phyloP scores from a whole-genome alignment of 2,888 invertebrate genomes.

The Scaptomyza parva region DNA sequence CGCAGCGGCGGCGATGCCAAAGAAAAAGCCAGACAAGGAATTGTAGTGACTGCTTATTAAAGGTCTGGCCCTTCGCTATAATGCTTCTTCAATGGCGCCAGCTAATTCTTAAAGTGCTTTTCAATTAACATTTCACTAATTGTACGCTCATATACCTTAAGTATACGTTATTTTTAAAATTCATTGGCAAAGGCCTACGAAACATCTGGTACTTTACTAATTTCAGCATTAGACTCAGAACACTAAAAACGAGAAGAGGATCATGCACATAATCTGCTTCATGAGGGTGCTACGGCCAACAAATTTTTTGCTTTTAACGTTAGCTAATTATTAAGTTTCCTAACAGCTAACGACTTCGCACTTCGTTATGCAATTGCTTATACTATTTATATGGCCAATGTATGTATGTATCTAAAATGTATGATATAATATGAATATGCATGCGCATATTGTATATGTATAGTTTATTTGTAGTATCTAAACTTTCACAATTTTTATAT shows the following conservation, averaged over 20 bases:
- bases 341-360: constrained; percentile 25
- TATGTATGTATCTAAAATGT: constrained; percentile 32
- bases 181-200: constrained; percentile 20
- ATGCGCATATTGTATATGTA: constrained; percentile 29
- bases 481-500: constrained; percentile 59
- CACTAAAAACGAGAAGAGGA: neutral
- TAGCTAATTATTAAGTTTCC: constrained; percentile 49
- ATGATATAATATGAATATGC: constrained; percentile 36
- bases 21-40: constrained; percentile 74
- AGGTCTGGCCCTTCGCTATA: constrained; percentile 12
- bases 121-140: constrained; percentile 49
- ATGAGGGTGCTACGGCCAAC: constrained; percentile 19
- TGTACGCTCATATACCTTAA: constrained; percentile 22
- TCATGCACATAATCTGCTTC: constrained; percentile 15
- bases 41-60: constrained; percentile 64
- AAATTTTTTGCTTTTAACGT: constrained; percentile 36
- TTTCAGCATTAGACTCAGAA: constrained; percentile 27
- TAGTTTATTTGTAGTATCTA: constrained; percentile 47
- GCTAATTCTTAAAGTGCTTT: constrained; percentile 46
- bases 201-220: constrained; percentile 54
- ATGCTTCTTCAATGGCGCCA: constrained; percentile 15
- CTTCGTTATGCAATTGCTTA: constrained; percentile 13
- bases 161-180: constrained; percentile 20
- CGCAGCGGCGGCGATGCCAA: constrained; percentile 30
- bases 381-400: constrained; percentile 4